Evolutionary conservation across 2,113 vertebrate species (phyloP).

Genomic region (Sapajus apella): DNA sequence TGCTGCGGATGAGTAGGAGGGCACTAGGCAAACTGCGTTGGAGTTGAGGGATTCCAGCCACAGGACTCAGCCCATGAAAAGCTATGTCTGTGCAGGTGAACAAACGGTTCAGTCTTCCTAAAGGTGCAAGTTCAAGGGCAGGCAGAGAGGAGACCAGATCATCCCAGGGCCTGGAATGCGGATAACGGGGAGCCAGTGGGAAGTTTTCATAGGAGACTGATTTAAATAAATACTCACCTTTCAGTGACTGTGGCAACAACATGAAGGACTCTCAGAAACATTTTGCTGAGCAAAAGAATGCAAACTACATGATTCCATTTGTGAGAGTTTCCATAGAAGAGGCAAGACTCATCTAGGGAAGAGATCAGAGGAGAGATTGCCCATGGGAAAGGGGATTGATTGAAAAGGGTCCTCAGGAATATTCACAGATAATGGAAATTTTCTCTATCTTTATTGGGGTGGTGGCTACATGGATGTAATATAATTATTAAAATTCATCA

Average conservation of each 20-base stretch:
- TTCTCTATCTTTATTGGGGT: background rate
- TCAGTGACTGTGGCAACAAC: background rate
- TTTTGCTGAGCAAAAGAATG: background rate
- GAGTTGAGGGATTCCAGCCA: background rate
- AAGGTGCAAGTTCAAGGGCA: background rate
- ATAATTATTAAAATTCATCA: constrained; percentile 7
- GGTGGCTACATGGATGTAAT: background rate
- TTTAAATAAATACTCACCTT: background rate
- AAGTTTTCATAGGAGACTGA: background rate
- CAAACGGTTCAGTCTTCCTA: background rate
- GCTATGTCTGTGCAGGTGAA: constrained; percentile 35
- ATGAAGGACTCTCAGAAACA: background rate
- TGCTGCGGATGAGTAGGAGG: constrained; percentile 33
- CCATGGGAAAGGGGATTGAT: background rate
- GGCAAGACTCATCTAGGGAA: background rate
- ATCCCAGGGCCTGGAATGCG: background rate
- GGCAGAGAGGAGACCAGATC: background rate
- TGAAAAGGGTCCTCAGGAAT: background rate
- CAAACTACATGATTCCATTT: background rate
- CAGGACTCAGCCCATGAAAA: background rate
- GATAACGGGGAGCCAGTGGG: background rate
- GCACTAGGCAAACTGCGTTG: background rate
- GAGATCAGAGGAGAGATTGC: background rate
- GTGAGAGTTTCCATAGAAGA: background rate
- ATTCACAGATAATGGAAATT: background rate